Percentiles rank a stretch among this genome's conserved stretches.
These are phyloP conservation scores for Entomobrya multifasciata DNA, from an alignment of 2,888 invertebrate genomes.

Conservation along the genomic window DNA sequence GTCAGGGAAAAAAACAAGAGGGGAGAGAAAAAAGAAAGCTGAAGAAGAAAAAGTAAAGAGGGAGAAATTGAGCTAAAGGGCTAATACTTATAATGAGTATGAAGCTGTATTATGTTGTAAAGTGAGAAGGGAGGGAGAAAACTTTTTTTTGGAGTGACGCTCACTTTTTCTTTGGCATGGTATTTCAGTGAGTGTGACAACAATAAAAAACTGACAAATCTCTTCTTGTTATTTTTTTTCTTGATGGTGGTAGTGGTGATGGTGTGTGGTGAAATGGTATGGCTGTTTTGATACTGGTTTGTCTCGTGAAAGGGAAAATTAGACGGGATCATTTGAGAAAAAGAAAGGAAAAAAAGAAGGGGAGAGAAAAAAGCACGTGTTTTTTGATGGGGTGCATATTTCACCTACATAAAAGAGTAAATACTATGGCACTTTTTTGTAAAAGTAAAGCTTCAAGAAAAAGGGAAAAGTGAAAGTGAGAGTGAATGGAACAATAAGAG, in stretches of 20 bases:
- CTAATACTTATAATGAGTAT: not conserved
- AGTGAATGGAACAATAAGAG: conserved; percentile 6
- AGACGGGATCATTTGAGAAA: conserved; percentile 26
- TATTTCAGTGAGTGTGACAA: conserved; percentile 56
- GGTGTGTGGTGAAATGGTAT: conserved; percentile 56
- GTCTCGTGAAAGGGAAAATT: conserved; percentile 33
- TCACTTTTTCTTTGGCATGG: not conserved
- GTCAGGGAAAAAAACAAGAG: conserved; percentile 25
- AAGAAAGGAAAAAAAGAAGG: conserved; percentile 36
- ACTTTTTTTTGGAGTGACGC: not conserved
- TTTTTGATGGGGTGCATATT: not conserved
- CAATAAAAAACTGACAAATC: conserved; percentile 62
- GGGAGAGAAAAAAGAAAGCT: conserved; percentile 23
- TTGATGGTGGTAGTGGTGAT: conserved; percentile 31
- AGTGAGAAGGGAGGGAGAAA: conserved; percentile 38
- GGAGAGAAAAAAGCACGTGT: conserved; percentile 55
- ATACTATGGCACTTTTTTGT: not conserved
- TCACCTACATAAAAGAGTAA: not conserved
- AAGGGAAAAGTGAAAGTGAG: conserved; percentile 33
- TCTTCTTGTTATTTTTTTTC: conserved; percentile 28
- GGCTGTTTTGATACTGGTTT: conserved; percentile 8
- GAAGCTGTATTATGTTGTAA: not conserved
- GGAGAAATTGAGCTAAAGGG: conserved; percentile 2
- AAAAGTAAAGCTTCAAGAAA: no score
- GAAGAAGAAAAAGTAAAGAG: conserved; percentile 10